Base-by-base conservation (phyloP, 2,888 invertebrate genomes). In the Cetonia aurata region DNA sequence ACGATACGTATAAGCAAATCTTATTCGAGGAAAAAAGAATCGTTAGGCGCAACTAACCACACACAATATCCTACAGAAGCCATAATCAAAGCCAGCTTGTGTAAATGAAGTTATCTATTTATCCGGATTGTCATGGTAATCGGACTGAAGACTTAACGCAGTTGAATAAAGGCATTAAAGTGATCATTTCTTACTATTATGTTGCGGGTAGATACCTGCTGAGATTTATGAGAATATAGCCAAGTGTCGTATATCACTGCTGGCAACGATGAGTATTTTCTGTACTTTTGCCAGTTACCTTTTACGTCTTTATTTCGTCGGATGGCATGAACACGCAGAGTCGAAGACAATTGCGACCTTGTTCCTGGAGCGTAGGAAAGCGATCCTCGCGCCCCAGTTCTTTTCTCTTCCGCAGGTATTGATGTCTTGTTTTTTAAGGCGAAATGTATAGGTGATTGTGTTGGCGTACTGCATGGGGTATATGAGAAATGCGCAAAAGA, bases 81-180 rank as follows among this genome's bases (percentile, higher is more conserved):
- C 37, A 37, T 6, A 37, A 37, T 37, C 37, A 37, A 3, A 8
- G 37, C 9, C 8, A 10, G 37, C 37, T 37, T 37, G 37, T 37
- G 37, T 37, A 37, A 56, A 56, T 37, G 37, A 37, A 56, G 33
- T 37, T 33, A 15, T 56, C 15, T 56, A 56, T 56, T 56, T 56
- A 33, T 15, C 15, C 13, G 13, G 31, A 56, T 56, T 56, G 55
- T 56, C 59, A 59, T 25, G 44, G 19, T 42, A 59, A 59, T 59
- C 42, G 25, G 42, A 59, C 25, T 44, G 44, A 56, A 56, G 55
- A 37, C 55, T 56, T 33, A 59, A 46, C 59, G 19, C 6, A 59
- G 59, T 41, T 59, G 59, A 41, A 59, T 59, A 59, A 44, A 59
- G 59, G 17, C 25, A 56, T 59, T 59, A 59, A 42, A 44, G 19